Conservation (phyloP, 2,113 vertebrate species). For the Apus apus region DNA sequence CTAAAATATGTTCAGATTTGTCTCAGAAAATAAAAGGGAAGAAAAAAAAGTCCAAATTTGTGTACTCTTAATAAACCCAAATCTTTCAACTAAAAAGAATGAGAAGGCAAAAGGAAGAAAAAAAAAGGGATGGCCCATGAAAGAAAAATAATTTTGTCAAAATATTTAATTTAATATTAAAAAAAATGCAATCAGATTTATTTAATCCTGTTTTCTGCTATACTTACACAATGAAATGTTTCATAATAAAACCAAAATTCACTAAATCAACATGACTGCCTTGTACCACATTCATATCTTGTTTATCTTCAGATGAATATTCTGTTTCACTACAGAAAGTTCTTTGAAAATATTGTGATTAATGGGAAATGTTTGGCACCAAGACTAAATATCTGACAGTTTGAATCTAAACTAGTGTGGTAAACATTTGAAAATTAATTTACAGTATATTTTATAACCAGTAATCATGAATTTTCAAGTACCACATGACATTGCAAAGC, state of each 20-base stretch:
- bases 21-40: not conserved
- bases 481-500: not conserved
- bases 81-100: not conserved
- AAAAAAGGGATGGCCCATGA: not conserved
- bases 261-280: not conserved
- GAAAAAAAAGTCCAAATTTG: not conserved
- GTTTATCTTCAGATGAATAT: not conserved
- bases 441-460: not conserved
- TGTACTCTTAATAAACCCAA: not conserved
- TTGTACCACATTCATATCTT: not conserved
- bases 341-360: conserved; percentile 6
- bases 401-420: not conserved
- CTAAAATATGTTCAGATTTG: not conserved
- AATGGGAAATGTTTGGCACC: not conserved
- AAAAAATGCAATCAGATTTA: not conserved
- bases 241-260: not conserved
- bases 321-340: not conserved
- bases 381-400: not conserved
- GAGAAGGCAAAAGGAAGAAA: not conserved
- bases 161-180: not conserved
- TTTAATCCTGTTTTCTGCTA: not conserved
- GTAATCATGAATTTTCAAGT: not conserved
- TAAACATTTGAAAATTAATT: conserved; percentile 17
- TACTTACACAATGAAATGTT: not conserved
- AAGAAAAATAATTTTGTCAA: not conserved